These are phyloP conservation scores for Athene cunicularia DNA, from an alignment of 2,113 vertebrate genomes.

Conservation along the genomic window DNA sequence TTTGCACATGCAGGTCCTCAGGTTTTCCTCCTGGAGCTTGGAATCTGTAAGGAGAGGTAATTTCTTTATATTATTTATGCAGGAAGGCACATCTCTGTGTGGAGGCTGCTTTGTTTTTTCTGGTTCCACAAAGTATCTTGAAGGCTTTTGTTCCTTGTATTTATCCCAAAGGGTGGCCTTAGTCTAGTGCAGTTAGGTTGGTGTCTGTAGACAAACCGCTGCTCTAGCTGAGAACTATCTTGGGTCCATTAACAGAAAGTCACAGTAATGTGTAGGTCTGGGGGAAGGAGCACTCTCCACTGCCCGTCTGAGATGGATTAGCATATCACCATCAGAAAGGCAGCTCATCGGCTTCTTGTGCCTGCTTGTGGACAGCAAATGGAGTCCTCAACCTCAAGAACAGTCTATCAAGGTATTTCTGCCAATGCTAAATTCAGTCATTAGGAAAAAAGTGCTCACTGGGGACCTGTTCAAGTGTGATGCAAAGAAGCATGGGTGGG, in stretches of 20 bases:
- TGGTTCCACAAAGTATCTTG: not conserved
- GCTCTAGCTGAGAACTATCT: not conserved
- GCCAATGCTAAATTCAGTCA: not conserved
- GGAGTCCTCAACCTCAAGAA: not conserved
- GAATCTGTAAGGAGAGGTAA: not conserved
- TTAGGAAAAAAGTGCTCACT: not conserved
- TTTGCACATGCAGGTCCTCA: not conserved
- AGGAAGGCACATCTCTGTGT: not conserved
- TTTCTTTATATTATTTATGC: not conserved
- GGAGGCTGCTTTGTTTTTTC: accelerated
- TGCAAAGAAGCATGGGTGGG: not conserved
- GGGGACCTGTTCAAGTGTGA: not conserved
- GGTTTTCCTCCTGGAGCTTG: not conserved
- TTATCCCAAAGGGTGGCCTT: not conserved
- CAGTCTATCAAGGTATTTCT: not conserved
- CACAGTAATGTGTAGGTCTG: not conserved
- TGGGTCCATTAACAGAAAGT: not conserved
- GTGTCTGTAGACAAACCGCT: not conserved
- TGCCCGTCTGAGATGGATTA: not conserved
- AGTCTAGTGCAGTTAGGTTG: not conserved
- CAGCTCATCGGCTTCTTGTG: not conserved
- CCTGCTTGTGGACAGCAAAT: not conserved
- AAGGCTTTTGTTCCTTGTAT: not conserved
- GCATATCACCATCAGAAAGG: not conserved
- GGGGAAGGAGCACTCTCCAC: not conserved